Percentiles rank a stretch among this genome's conserved stretches.
These are phyloP conservation scores for Bolinopsis microptera DNA, from an alignment of 37 sponge, comb jelly and placozoan species.

Conservation along the genomic window DNA sequence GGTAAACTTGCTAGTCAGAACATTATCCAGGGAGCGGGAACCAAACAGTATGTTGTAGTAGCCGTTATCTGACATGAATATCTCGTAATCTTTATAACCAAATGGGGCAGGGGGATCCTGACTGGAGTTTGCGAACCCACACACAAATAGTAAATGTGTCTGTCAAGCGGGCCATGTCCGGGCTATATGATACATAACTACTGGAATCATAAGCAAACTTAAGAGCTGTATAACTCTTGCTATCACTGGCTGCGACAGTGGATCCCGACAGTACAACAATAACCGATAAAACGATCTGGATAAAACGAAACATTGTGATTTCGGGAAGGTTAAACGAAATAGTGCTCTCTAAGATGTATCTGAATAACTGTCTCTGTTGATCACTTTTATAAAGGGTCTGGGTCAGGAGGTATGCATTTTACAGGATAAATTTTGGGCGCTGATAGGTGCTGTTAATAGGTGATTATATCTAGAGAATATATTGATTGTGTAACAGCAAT, in stretches of 20 bases:
- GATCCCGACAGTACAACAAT: neutral
- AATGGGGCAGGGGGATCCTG: neutral
- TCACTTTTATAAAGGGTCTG: no score
- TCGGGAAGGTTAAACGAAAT: no score
- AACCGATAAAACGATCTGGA: no score
- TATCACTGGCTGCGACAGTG: neutral
- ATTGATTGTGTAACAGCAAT: no score
- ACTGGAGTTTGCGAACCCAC: neutral
- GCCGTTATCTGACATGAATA: neutral
- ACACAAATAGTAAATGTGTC: neutral
- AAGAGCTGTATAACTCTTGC: neutral
- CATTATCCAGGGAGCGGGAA: neutral
- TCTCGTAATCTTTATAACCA: neutral
- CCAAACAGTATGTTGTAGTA: neutral
- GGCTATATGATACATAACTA: neutral
- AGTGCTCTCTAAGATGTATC: no score
- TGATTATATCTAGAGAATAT: neutral
- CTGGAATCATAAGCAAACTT: neutral
- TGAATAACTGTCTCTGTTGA: no score
- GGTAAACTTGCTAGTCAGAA: neutral
- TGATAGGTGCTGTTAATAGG: neutral
- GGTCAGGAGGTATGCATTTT: no score
- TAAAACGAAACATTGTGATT: no score
- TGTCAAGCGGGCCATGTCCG: neutral
- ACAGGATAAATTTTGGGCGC: neutral